These are phyloP conservation scores for Candidula unifasciata DNA, from an alignment of 2,888 invertebrate genomes.

Conservation along the genomic window DNA sequence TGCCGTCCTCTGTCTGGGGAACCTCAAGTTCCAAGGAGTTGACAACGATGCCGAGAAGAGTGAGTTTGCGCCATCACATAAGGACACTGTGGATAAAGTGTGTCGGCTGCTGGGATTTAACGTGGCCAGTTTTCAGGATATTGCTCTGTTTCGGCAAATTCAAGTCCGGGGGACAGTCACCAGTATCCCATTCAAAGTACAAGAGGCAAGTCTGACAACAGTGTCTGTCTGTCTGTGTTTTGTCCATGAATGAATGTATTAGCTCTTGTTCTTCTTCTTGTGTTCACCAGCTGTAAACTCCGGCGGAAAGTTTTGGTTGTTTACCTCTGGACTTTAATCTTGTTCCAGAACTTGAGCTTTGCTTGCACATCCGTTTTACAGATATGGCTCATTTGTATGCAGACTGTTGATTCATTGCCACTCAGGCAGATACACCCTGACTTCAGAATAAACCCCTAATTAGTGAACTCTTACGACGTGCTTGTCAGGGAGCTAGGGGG, in stretches of 20 bases:
- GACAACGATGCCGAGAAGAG: constrained; percentile 73
- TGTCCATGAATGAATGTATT: neutral
- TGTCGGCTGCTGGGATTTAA: constrained; percentile 70
- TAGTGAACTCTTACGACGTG: too few species aligned
- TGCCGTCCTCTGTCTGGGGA: constrained; percentile 70
- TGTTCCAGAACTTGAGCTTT: too few species aligned
- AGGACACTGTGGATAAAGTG: constrained; percentile 63
- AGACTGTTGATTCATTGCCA: too few species aligned
- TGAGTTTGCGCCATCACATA: constrained; percentile 64
- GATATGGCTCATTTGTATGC: too few species aligned
- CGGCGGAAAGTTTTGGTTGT: too few species aligned
- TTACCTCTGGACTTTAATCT: too few species aligned
- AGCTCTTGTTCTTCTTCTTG: too few species aligned
- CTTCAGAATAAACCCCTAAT: too few species aligned
- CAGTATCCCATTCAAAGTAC: constrained; percentile 72
- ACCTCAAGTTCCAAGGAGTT: constrained; percentile 69
- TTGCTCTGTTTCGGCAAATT: constrained; percentile 69
- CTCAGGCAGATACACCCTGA: too few species aligned
- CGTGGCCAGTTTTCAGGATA: constrained; percentile 63
- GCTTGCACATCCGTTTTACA: too few species aligned
- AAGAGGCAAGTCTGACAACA: constrained; percentile 64
- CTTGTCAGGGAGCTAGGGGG: too few species aligned
- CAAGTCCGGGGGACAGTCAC: constrained; percentile 72
- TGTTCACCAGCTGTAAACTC: too few species aligned
- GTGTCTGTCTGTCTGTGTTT: neutral